These are phyloP conservation scores for Macrophya annulata DNA, from an alignment of 2,888 invertebrate species.

Conservation along the genomic window DNA sequence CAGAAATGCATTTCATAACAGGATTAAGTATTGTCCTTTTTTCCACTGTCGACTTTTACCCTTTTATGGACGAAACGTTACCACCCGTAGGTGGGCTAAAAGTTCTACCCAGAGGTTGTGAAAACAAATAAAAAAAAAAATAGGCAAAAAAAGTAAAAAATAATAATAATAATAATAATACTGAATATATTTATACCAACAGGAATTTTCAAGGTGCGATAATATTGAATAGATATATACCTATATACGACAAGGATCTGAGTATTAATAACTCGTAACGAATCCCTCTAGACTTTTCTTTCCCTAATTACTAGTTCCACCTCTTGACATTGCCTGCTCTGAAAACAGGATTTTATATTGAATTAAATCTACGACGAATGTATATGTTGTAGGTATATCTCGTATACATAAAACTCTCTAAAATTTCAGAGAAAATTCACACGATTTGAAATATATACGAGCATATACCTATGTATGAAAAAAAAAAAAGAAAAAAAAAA, in stretches of 20 bases:
- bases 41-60: not conserved
- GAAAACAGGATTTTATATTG: not conserved
- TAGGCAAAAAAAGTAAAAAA: not conserved
- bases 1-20: conserved; percentile 36
- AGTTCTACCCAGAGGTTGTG: not conserved
- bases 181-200: conserved; percentile 55
- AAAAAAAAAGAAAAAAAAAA: not conserved
- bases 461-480: not conserved
- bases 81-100: not conserved
- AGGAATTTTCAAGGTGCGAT: conserved; percentile 31
- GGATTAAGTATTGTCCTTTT: conserved; percentile 19
- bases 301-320: conserved; percentile 23
- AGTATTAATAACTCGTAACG: not conserved
- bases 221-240: conserved; percentile 52
- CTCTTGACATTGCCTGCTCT: conserved; percentile 21
- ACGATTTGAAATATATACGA: not conserved
- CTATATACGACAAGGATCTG: not conserved
- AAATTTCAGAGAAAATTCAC: not conserved
- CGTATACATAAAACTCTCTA: not conserved
- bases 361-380: not conserved
- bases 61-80: not conserved
- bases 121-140: not conserved
- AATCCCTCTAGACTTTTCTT: conserved; percentile 24
- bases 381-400: not conserved
- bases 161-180: too few relatives aligned